Base-by-base conservation (phyloP, 2,888 invertebrate species). In the Meteorus colon region DNA sequence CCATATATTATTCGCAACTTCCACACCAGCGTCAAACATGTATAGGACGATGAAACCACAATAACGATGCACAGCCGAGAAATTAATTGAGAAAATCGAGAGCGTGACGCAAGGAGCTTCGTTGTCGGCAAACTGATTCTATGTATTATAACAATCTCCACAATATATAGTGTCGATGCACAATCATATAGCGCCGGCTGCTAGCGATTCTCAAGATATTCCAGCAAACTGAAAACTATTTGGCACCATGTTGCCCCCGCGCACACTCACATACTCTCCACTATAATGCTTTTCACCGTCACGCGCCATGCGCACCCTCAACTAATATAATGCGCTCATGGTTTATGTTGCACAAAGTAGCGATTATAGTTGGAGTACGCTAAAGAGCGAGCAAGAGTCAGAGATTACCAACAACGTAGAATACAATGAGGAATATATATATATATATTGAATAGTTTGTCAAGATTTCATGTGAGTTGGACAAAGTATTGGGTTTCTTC, bases 31-130 rank as follows among this genome's bases (percentile, higher is more conserved):
- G 19, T 55, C n/a, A 55, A 8, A 55, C n/a, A 55, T 48, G 48
- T 48, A 48, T 48, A n/a, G 16, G 24, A 66, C 66, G 4, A 19
- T 41, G 41, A 66, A 66, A 55, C 55, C 55, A 55, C 19, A 31
- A 69, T 29, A 69, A 31, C 59, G 48, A 55, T 19, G 19, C n/a
- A n/a, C 6, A 19, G 55, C 19, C 19, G 55, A 34, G 29, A 34
- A 69, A 69, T 69, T 69, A 69, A 69, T 69, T 69, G 48, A 55
- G 19, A 55, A 69, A 55, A 69, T 69, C 24, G 45, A 62, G 45
- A 34, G 62, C 45, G 27, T 60, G 29, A 70, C 70, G 60, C 0
- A 29, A 34, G 27, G 41, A 34, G 59, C 60, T 60, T 55, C 55
- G 19, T 19, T 19, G 19, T 55, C 70, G 60, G 37, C 70, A 60